These are phyloP conservation scores for Gonocerus acuteangulatus DNA, from an alignment of 2,888 invertebrate genomes.

Conservation along the genomic window DNA sequence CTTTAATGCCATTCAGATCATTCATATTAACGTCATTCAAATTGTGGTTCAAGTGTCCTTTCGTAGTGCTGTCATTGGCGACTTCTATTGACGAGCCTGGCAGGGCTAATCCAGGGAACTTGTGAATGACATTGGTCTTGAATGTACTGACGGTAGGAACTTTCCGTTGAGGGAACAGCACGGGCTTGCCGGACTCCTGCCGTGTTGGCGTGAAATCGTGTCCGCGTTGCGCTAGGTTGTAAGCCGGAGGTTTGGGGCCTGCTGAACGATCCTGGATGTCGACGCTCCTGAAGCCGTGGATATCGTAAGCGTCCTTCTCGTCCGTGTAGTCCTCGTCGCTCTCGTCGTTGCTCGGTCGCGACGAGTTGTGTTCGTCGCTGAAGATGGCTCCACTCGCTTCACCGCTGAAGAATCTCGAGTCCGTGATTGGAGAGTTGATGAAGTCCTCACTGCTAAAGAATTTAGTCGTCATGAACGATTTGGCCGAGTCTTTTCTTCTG, in stretches of 20 bases:
- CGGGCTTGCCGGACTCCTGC: background rate
- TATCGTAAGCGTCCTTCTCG: slow-evolving; percentile 29
- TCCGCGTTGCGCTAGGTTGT: background rate
- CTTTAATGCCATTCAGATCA: too few species aligned
- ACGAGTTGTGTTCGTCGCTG: slow-evolving; percentile 15
- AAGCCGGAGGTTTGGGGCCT: slow-evolving; percentile 4
- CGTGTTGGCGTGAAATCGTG: slow-evolving; percentile 9
- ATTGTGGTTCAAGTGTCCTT: too few species aligned
- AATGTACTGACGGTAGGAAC: slow-evolving; percentile 23
- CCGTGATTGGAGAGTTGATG: background rate
- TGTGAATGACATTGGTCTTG: slow-evolving; percentile 26
- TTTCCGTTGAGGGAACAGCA: slow-evolving; percentile 4
- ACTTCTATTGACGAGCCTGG: slow-evolving; percentile 10
- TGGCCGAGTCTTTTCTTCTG: background rate
- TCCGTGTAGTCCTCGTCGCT: background rate
- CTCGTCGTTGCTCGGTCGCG: background rate
- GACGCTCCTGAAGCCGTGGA: slow-evolving; percentile 28
- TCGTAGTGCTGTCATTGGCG: too few species aligned
- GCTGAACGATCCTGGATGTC: slow-evolving; percentile 1
- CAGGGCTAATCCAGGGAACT: slow-evolving; percentile 10
- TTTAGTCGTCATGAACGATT: slow-evolving; percentile 2
- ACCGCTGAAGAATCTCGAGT: background rate
- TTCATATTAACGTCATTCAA: too few species aligned
- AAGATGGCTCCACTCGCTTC: background rate
- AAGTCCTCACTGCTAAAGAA: slow-evolving; percentile 14